A percentile compares a stretch with the other conserved stretches of the same genome.
phyloP scores from a whole-genome alignment of 2,888 invertebrate species.

The Apomyelois bistriatella region DNA sequence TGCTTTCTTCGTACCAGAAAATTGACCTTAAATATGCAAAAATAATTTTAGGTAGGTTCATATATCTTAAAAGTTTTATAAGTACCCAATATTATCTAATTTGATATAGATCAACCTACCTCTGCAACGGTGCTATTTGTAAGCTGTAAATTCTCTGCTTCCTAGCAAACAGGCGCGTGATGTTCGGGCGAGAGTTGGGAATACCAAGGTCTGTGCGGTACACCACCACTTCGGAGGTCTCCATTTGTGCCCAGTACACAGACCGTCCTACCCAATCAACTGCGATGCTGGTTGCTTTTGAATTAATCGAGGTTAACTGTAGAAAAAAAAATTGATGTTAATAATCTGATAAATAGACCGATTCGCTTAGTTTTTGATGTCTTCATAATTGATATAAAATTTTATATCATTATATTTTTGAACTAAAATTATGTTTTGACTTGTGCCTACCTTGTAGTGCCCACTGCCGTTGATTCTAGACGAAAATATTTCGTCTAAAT shows the following conservation, averaged over 20 bases:
- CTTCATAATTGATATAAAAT: no score
- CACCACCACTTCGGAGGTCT: conserved; percentile 71
- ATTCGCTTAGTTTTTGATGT: no score
- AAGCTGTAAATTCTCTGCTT: conserved; percentile 82
- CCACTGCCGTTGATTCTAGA: conserved; percentile 79
- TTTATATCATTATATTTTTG: no score
- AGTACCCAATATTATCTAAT: no score
- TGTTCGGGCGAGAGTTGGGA: conserved; percentile 73
- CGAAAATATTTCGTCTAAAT: conserved; percentile 84
- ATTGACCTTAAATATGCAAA: conserved; percentile 70
- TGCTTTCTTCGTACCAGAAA: conserved; percentile 87
- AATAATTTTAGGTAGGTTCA: background rate
- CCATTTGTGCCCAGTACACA: conserved; percentile 89
- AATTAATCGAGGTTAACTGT: conserved; percentile 68
- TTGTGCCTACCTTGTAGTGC: conserved; percentile 60
- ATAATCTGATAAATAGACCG: no score
- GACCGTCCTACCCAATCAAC: conserved; percentile 94
- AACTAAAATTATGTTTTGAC: background rate
- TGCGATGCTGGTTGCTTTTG: conserved; percentile 82
- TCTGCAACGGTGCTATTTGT: conserved; percentile 87
- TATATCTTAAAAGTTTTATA: background rate
- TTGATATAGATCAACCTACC: conserved; percentile 55
- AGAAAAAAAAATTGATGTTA: background rate
- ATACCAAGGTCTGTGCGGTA: conserved; percentile 84
- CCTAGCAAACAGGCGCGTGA: conserved; percentile 78